Evolutionary conservation across 1,140 invertebrate genomes (phyloP).

Genomic region (Drepana arcuata): DNA sequence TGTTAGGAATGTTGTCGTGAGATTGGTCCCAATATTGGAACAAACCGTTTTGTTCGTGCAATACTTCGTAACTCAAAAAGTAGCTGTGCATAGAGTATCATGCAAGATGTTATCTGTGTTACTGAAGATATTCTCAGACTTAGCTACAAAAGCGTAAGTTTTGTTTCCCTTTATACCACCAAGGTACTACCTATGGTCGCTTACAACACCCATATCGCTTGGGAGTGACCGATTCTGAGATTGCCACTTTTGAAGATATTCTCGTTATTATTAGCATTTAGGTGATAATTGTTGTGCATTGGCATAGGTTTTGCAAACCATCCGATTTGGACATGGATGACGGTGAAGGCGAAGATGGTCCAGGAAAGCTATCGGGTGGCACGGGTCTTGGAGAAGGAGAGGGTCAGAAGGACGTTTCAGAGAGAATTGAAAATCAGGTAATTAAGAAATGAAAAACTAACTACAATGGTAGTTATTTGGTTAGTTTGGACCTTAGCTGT

Average conservation of each 20-base stretch:
- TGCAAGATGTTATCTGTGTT: slow-evolving; percentile 89
- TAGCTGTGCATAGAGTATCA: slow-evolving; percentile 82
- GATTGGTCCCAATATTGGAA: slow-evolving; percentile 80
- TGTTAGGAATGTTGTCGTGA: slow-evolving; percentile 36
- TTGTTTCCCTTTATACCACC: no score
- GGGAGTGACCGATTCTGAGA: no score
- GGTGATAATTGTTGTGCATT: no score
- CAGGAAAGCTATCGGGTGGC: slow-evolving; percentile 76
- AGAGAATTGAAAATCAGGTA: slow-evolving; percentile 85
- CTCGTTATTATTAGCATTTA: no score
- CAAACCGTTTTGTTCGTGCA: slow-evolving; percentile 83
- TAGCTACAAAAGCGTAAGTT: slow-evolving; percentile 81
- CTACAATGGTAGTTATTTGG: no score
- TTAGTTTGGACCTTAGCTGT: background rate
- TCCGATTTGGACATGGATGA: slow-evolving; percentile 84
- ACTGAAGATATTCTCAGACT: slow-evolving; percentile 87
- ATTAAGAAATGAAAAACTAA: no score
- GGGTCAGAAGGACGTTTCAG: slow-evolving; percentile 95
- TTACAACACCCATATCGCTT: no score
- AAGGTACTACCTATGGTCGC: no score
- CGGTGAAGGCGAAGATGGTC: slow-evolving; percentile 74
- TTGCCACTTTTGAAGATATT: no score
- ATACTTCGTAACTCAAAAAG: slow-evolving; percentile 83
- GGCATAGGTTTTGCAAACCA: slow-evolving; percentile 90
- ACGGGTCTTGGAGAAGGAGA: slow-evolving; percentile 94